Percentiles rank a stretch among this genome's conserved stretches.
These are phyloP conservation scores for Macrosoma leucophasiata DNA, from an alignment of 2,888 invertebrate species.

Conservation along the genomic window DNA sequence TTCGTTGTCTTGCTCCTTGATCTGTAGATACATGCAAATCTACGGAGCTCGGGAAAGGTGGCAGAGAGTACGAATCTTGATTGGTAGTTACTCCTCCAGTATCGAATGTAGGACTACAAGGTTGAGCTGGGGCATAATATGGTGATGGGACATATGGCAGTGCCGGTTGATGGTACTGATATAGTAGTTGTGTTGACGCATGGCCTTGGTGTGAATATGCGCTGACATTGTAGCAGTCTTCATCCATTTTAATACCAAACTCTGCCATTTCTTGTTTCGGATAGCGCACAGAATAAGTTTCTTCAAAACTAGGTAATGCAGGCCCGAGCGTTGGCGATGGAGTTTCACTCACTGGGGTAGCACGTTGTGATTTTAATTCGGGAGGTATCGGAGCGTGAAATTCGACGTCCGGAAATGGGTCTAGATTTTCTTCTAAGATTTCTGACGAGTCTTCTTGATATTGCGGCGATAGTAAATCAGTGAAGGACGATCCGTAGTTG, in stretches of 20 bases:
- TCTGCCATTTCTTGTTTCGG: conserved; percentile 78
- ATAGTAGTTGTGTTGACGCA: conserved; percentile 72
- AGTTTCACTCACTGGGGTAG: conserved; percentile 61
- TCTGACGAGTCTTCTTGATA: conserved; percentile 83
- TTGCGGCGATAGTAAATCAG: conserved; percentile 84
- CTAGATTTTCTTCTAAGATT: conserved; percentile 82
- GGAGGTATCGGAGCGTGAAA: conserved; percentile 64
- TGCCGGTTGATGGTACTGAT: conserved; percentile 77
- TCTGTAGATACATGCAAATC: conserved; percentile 82
- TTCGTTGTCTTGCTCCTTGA: conserved; percentile 78
- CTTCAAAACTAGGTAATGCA: conserved; percentile 90
- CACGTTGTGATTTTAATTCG: conserved; percentile 59
- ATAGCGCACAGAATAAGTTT: conserved; percentile 88
- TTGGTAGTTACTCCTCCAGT: conserved; percentile 66
- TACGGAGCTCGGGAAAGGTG: conserved; percentile 80
- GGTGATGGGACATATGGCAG: conserved; percentile 73
- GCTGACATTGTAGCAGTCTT: conserved; percentile 85
- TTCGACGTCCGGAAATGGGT: conserved; percentile 83
- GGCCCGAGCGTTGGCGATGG: conserved; percentile 71
- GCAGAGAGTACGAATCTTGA: conserved; percentile 82
- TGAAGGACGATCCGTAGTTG: conserved; percentile 86
- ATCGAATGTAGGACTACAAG: conserved; percentile 72
- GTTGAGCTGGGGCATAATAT: conserved; percentile 77
- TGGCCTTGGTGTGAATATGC: conserved; percentile 75
- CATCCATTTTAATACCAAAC: conserved; percentile 89